Evolutionary conservation across 2,888 invertebrate species (phyloP).

Genomic region (Panzeria rudis): DNA sequence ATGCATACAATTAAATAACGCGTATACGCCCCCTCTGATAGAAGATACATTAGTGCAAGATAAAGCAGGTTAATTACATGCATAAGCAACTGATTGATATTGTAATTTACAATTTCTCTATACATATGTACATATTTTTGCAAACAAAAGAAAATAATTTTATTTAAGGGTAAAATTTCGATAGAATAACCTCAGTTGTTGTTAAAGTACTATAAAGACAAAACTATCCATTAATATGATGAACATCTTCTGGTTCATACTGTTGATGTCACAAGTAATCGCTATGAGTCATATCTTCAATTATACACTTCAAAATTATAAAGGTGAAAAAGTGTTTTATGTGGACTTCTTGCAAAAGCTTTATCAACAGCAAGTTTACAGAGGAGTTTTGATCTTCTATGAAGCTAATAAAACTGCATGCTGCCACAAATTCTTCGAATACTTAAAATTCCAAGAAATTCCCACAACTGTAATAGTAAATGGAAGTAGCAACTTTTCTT

Average conservation of each 20-base stretch:
- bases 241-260: neutral
- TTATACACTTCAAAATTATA: neutral
- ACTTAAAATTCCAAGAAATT: constrained; percentile 1
- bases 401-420: constrained; percentile 2
- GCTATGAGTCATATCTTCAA: neutral
- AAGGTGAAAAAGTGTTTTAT: constrained; percentile 22
- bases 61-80: neutral
- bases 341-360: constrained; percentile 13
- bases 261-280: neutral
- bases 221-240: neutral
- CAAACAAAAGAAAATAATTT: neutral
- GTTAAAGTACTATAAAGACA: neutral
- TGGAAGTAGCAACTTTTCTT: neutral
- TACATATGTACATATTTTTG: neutral
- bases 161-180: neutral
- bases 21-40: neutral
- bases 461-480: constrained; percentile 28
- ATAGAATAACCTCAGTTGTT: neutral
- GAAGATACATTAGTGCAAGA: neutral
- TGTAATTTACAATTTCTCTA: neutral
- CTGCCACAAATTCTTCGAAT: constrained; percentile 26
- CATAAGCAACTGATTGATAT: neutral
- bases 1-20: constrained; percentile 12
- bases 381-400: constrained; percentile 25
- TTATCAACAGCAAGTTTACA: neutral